Percentiles rank a stretch among this genome's conserved stretches.
phyloP scores from a whole-genome alignment of 2,888 invertebrate genomes.

The Polydrusus pterygomalis region DNA sequence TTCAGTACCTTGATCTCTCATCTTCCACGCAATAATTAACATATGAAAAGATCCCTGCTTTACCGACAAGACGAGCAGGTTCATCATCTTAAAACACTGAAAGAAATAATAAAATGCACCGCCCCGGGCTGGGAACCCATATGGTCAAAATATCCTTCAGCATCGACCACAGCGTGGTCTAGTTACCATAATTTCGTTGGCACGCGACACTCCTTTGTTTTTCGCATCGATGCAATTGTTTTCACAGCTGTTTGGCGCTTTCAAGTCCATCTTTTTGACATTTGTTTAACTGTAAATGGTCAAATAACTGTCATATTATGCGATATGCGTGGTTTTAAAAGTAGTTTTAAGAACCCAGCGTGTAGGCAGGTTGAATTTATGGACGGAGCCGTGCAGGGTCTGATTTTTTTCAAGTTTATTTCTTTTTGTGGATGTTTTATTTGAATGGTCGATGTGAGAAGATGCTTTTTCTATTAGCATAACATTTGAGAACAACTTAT shows the following conservation, averaged over 20 bases:
- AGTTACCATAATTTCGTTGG: constrained; percentile 1
- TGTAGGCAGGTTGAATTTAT: constrained; percentile 27
- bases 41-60: constrained; percentile 15
- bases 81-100: constrained; percentile 15
- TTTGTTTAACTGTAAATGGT: constrained; percentile 23
- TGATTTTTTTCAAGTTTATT: constrained; percentile 31
- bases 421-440: constrained; percentile 34
- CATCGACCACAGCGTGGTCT: not conserved
- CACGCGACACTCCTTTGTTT: constrained; percentile 12
- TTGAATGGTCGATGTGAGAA: constrained; percentile 20
- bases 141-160: constrained; percentile 10
- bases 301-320: constrained; percentile 19
- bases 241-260: constrained; percentile 1
- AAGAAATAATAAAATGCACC: constrained; percentile 5
- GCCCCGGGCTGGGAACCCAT: constrained; percentile 17
- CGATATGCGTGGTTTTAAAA: constrained; percentile 15
- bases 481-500: constrained; percentile 33
- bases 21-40: constrained; percentile 1
- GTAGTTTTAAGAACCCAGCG: constrained; percentile 17
- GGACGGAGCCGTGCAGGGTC: constrained; percentile 1
- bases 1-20: constrained; percentile 1
- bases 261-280: constrained; percentile 4
- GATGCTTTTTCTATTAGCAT: constrained; percentile 33
- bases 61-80: constrained; percentile 2
- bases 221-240: constrained; percentile 11